Percentiles rank a stretch among this genome's conserved stretches.
Evolutionary conservation across 2,113 vertebrate genomes (phyloP).

Genomic region (Crypturellus undulatus): DNA sequence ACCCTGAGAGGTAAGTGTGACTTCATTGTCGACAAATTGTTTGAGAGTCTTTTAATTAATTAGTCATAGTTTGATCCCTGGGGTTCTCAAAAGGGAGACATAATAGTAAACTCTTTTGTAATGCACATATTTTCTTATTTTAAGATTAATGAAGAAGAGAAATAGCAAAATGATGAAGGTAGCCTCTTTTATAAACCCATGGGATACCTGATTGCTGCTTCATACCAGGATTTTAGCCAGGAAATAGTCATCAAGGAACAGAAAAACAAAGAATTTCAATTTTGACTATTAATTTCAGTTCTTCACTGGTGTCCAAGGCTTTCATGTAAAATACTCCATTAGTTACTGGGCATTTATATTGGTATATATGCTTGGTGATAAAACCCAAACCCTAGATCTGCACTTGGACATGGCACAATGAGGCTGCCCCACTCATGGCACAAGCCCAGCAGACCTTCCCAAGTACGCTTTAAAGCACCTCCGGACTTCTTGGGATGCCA

Average conservation of each 20-base stretch:
- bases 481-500: neutral
- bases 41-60: neutral
- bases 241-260: neutral
- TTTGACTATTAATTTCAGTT: neutral
- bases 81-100: neutral
- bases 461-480: neutral
- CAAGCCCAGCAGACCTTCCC: neutral
- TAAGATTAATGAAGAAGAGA: neutral
- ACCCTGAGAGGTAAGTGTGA: neutral
- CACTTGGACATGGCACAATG: accelerated
- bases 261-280: neutral
- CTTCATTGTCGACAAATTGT: neutral
- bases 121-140: neutral
- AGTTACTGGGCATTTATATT: neutral
- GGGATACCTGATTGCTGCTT: neutral
- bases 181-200: neutral
- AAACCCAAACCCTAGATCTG: neutral
- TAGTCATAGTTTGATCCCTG: neutral
- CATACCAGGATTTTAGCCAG: neutral
- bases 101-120: neutral
- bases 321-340: neutral
- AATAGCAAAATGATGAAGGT: neutral
- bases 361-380: neutral
- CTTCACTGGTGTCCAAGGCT: neutral
- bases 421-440: neutral